Base-by-base conservation (phyloP, 2,888 invertebrate species). In the Agonopterix alstromeriana region DNA sequence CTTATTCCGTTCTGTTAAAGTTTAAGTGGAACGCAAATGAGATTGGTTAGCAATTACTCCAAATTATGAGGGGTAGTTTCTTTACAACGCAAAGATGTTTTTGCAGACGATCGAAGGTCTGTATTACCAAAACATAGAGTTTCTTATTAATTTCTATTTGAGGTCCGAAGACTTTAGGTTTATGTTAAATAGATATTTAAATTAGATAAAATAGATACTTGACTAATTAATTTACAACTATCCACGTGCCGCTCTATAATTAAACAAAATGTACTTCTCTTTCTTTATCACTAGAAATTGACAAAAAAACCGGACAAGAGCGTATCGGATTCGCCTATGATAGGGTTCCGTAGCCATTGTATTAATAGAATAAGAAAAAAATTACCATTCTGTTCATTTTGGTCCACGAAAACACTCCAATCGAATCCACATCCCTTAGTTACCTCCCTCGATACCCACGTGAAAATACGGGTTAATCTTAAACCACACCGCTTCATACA, bases 171-270 rank as follows among this genome's bases (percentile, higher is more conserved):
- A 3, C 10, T 38, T 9, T 38, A 3, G 4, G 38, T 38, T 38
- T 38, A 38, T n/a, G 10, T 38, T 4, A 27, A 5, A 38, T n/a
- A 38, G 54, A 64, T 63, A 66, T 65, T 63, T 63, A 63, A 63
- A 63, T 65, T 61, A 64, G 64, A 69, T 69, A 66, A 62, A 61
- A 48, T 44, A 43, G 49, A 52, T 54, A n/a, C n/a, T n/a, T n/a
- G n/a, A n/a, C n/a, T n/a, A 56, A 61, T 60, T 57, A 56, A 53
- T 50, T 45, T 51, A 45, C 49, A 49, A 54, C 49, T 41, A 41
- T 54, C 55, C 58, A 55, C 60, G 61, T 61, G 61, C 38, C 0
- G 38, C 38, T n/a, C 10, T 54, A 55, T 49, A 50, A 38, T 38
- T 3, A 38, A 27, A 5, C 3, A 27, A 27, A 5, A 5, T 3